These are phyloP conservation scores for Apostichopus californicus DNA, from an alignment of 35 echinoderm and acorn worm species.

Conservation along the genomic window DNA sequence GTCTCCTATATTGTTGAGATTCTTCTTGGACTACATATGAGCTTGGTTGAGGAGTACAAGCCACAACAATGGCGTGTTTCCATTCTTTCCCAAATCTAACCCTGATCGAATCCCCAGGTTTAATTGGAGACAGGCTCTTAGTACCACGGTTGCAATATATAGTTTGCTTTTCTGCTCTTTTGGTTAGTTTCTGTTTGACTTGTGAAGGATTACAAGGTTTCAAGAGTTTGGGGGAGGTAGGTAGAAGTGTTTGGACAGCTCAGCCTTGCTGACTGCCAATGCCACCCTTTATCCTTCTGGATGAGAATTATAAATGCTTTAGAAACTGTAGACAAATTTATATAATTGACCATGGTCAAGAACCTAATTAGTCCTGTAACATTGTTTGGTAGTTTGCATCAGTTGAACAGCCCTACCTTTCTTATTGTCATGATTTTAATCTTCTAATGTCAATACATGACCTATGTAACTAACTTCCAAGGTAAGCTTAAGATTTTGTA, in stretches of 20 bases:
- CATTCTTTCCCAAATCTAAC: constrained; percentile 18
- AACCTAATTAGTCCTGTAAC: too few species aligned
- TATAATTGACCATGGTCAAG: too few species aligned
- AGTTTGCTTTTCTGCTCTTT: neutral
- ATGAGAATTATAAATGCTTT: neutral
- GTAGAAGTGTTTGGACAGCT: neutral
- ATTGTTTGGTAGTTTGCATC: too few species aligned
- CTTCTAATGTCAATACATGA: too few species aligned
- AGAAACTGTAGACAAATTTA: too few species aligned
- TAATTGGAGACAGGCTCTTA: neutral
- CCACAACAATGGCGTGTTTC: neutral
- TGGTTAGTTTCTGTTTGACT: neutral
- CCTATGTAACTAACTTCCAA: neutral
- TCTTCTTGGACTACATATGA: neutral
- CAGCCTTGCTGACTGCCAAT: neutral
- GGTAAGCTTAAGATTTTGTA: neutral
- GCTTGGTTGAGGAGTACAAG: neutral
- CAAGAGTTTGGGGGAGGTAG: constrained; percentile 13
- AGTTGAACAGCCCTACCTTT: too few species aligned
- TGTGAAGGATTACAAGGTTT: neutral
- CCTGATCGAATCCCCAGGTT: neutral
- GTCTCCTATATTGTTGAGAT: neutral
- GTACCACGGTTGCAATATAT: neutral
- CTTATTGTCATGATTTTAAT: too few species aligned
- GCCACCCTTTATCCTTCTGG: too few species aligned